Base-by-base conservation (phyloP, 2,888 invertebrate genomes). In the Ligdia adustata region DNA sequence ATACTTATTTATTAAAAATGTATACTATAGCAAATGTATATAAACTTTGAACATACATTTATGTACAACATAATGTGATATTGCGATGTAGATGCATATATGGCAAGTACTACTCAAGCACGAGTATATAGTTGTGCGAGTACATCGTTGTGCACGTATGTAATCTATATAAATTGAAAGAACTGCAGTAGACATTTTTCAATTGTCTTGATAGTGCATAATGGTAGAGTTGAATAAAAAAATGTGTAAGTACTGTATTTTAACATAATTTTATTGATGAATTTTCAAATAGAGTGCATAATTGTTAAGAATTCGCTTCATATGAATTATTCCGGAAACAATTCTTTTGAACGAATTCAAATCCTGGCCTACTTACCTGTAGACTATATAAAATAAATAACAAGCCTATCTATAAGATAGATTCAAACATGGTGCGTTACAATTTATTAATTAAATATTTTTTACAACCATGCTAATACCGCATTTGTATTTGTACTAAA, bases 301-400 rank as follows among this genome's bases (percentile, higher is more conserved):
- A 72, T 78, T 72, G 69, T 66, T 59, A 7, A 39, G 57, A 71
- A 67, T 66, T 69, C 75, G 79, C 78, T 79, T 64, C 70, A 55
- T 72, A 63, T 73, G 66, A 86, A 81, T 87, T 89, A 89, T 88
- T 83, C 74, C 72, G 75, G 72, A 73, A 85, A 89, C 81, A 89
- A 88, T 77, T 73, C 75, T 63, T 76, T 65, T 65, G 72, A 85
- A 85, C 82, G 74, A 78, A 71, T 59, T 67, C 65, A 64, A 61
- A 59, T 50, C 48, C 62, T 68, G 69, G 63, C 64, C 64, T 62
- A 69, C 62, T 38, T 49, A 40, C n/a, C n/a, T 50, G 60, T 64
- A 68, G 65, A 62, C 55, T 63, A 58, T 7, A 22, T 6, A 22
- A 22, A 22, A 18, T 54, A 57, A 60, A 66, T 66, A 60, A 69